These are phyloP conservation scores for Athrips mouffetella DNA, from an alignment of 2,888 invertebrate species.

Conservation along the genomic window DNA sequence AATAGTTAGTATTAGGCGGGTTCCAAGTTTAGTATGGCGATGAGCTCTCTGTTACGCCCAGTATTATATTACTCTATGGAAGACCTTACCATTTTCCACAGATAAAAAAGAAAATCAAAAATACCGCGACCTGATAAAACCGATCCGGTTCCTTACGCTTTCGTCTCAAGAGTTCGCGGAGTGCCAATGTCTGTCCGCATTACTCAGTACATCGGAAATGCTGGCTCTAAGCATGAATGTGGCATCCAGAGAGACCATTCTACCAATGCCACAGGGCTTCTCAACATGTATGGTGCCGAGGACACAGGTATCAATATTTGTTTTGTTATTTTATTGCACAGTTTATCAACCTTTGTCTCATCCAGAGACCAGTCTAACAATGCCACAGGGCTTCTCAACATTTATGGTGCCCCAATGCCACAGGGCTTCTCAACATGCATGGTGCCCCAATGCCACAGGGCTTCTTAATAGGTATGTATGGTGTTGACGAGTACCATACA, in stretches of 20 bases:
- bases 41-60: too few relatives aligned
- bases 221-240: constrained; percentile 3
- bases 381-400: too few relatives aligned
- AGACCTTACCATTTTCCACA: not conserved
- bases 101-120: not conserved
- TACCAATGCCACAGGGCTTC: not conserved
- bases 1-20: too few relatives aligned
- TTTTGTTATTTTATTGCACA: too few relatives aligned
- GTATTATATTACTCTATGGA: not conserved
- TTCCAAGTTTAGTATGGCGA: too few relatives aligned
- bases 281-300: constrained; percentile 1
- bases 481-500: too few relatives aligned
- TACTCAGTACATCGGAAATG: not conserved
- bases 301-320: not conserved
- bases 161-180: constrained; percentile 7
- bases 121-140: not conserved
- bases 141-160: constrained; percentile 6
- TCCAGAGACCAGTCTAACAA: not conserved
- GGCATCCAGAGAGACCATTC: not conserved
- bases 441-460: constrained; percentile 6
- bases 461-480: too few relatives aligned
- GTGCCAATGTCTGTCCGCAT: not conserved
- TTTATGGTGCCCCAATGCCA: too few relatives aligned
- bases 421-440: not conserved
- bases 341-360: too few relatives aligned